Base-by-base conservation (phyloP, 64 coral and sea anemone species). In the Dendrophyllia cribrosa region DNA sequence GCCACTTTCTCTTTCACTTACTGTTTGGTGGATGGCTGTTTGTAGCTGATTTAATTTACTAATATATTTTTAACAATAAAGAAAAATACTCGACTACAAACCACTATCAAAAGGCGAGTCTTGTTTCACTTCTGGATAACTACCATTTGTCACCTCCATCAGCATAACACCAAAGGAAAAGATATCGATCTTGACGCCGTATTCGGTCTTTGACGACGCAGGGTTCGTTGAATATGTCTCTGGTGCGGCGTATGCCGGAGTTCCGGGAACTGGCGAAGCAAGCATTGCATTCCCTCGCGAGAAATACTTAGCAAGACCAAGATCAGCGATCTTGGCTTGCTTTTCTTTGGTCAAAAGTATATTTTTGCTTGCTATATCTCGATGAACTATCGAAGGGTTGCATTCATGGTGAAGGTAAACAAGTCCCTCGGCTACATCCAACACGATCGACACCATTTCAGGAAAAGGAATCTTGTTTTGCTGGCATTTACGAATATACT, bases 131-230 rank as follows among this genome's bases (percentile, higher is more conserved):
- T 6, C 16, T 23, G 91, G 91, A 77, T 5, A 15, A 17, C 69
- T 93, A 25, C 93, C 93, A 81, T 64, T 87, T 9, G 88, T 72
- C 5, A 87, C 80, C 58, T 87, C 89, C 82, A 95, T 78, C 58
- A 87, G 44, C 5, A 81, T 48, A 21, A 95, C 75, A 49, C 93
- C 93, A 74, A 95, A 91, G 1, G 93, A 95, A 46, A 95, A 95
- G 17, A 91, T 67, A 61, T 91, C 88, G 20, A 91, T 77, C 62
- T 95, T 77, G 23, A 68, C 16, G 47, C 74, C 74, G 55, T 95
- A 95, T 51, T 88, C 59, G 79, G 64, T 58, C 3, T 47, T 86
- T 23, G 14, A 4, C 12, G 53, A 56, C 12, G 5, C 7, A 21
- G 6, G 45, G 7, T 15, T 45, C 3, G 52, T 23, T 17, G 86